Base-by-base conservation (phyloP, 2,888 invertebrate species). In the Latheticus oryzae region DNA sequence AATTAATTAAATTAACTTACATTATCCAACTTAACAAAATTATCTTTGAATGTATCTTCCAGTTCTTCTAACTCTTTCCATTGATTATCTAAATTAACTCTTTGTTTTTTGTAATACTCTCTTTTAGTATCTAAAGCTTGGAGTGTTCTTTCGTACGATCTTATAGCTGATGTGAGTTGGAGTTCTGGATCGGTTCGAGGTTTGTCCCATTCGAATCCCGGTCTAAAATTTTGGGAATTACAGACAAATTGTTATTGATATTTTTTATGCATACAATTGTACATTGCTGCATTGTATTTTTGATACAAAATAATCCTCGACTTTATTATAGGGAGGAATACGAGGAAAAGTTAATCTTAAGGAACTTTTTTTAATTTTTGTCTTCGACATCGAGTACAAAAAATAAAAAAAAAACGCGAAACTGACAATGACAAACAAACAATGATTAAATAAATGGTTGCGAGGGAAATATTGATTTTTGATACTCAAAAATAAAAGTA, bases 31-130 rank as follows among this genome's bases (percentile, higher is more conserved):
- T 33, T 33, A 5, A 23, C 12, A 16, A 48, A 35, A 13, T 19
- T 35, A 2, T 48, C 21, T 15, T 7, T 3, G 2, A 48, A 23
- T 1, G n/a, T 11, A 2, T 4, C n/a, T 23, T 48, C 33, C 7
- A 5, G 3, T 9, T 21, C 3, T 8, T 16, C 2, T 9, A 48
- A 23, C 4, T 35, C 8, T 8, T 48, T 11, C 48, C 48, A 48
- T 35, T 48, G 19, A 5, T 13, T 3, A n/a, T 16, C 24, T n/a
- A 48, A 15, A n/a, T 5, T 12, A 4, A 11, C 12, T n/a, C 16
- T 1, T n/a, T 35, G 23, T 7, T 35, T 9, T 13, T 48, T 48
- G n/a, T 48, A 35, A 16, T 23, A 48, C 15, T 48, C 23, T 23
- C 30, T 33, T n/a, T 15, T 33, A 1, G 12, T 9, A 3, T 3